Evolutionary conservation across 2,888 invertebrate species (phyloP).

Genomic region (Oasisia sp.): DNA sequence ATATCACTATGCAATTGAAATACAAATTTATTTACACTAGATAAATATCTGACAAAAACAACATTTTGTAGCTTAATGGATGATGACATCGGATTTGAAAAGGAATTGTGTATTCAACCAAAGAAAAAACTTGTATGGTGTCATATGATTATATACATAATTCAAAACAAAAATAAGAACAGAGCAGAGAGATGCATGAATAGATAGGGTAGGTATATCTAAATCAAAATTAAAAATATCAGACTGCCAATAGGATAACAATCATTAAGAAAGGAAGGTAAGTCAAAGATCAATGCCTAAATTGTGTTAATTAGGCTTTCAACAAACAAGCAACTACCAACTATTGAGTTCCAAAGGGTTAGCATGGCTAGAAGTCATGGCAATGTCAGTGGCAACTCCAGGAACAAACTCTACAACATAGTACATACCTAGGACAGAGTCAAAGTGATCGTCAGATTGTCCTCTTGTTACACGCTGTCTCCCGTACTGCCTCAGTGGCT

Average conservation of each 20-base stretch:
- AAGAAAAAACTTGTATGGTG: not conserved
- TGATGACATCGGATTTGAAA: not conserved
- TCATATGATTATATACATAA: not conserved
- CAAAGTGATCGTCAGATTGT: not conserved
- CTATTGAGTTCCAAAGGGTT: too few species aligned
- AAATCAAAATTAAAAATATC: too few species aligned
- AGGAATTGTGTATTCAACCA: not conserved
- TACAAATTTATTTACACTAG: not conserved
- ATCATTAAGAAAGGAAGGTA: too few species aligned
- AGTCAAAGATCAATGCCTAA: too few species aligned
- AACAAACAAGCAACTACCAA: too few species aligned
- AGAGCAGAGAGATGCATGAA: not conserved
- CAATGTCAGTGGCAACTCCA: too few species aligned
- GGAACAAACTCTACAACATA: not conserved
- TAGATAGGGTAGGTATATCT: too few species aligned
- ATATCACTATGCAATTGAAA: too few species aligned
- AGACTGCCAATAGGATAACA: too few species aligned
- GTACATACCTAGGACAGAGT: not conserved
- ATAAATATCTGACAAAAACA: not conserved
- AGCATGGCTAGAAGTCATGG: too few species aligned
- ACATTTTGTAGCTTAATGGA: not conserved
- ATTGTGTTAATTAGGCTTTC: too few species aligned
- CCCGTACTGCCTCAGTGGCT: slow-evolving; percentile 4
- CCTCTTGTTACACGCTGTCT: not conserved
- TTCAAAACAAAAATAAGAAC: not conserved